phyloP scores from a whole-genome alignment of 2,797 vertebrate species.

The Myotis daubentonii region DNA sequence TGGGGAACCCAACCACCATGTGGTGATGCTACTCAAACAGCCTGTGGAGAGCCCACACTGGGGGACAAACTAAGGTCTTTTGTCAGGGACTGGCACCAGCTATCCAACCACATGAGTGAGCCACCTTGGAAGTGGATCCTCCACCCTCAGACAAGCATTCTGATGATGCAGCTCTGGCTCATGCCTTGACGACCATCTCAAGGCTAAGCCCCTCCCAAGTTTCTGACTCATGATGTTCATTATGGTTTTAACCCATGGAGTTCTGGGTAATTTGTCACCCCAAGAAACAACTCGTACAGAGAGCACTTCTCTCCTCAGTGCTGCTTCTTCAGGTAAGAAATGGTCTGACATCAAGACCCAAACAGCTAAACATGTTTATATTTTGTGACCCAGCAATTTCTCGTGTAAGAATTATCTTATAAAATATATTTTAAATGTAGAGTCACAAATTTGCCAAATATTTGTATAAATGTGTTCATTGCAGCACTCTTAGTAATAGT shows the following conservation, averaged over 20 bases:
- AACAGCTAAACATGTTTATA: not conserved
- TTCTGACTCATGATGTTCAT: not conserved
- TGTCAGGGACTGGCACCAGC: not conserved
- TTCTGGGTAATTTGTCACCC: not conserved
- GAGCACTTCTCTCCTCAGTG: not conserved
- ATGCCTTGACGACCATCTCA: not conserved
- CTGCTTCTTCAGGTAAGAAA: not conserved
- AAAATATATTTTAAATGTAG: not conserved
- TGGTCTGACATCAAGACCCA: not conserved
- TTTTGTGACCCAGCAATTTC: not conserved
- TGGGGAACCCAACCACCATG: not conserved
- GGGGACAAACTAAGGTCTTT: not conserved
- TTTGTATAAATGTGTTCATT: not conserved
- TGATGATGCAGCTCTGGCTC: not conserved
- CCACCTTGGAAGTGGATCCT: not conserved
- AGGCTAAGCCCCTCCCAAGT: not conserved
- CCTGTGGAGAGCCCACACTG: accelerated
- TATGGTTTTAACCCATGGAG: not conserved
- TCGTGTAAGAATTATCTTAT: not conserved
- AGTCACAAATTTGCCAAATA: not conserved
- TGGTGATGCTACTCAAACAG: not conserved
- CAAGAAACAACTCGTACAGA: not conserved
- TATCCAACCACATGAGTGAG: not conserved
- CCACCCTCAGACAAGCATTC: not conserved
- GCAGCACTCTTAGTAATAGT: not conserved